Percentiles rank a stretch among this genome's conserved stretches.
Evolutionary conservation across 2,797 vertebrate species (phyloP).

Genomic region (Paedocypris micromegethes): DNA sequence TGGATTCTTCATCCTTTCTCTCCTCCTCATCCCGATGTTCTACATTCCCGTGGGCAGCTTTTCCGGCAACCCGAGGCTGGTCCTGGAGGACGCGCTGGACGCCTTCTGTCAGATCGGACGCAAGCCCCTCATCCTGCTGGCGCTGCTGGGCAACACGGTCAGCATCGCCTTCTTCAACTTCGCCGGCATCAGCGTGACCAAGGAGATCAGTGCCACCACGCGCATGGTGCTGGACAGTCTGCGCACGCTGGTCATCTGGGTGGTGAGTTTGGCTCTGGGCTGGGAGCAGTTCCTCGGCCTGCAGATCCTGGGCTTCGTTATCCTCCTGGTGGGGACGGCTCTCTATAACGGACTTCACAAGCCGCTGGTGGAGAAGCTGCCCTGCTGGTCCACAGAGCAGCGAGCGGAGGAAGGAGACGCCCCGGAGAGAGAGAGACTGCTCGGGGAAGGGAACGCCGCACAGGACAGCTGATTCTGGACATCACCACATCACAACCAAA

Average conservation of each 20-base stretch:
- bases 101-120: slow-evolving; percentile 88
- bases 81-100: slow-evolving; percentile 81
- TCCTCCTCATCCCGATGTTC: slow-evolving; percentile 88
- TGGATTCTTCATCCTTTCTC: slow-evolving; percentile 79
- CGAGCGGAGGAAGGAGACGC: slow-evolving; percentile 43
- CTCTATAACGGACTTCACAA: slow-evolving; percentile 87
- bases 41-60: slow-evolving; percentile 78
- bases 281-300: slow-evolving; percentile 86
- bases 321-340: slow-evolving; percentile 75
- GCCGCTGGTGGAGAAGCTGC: slow-evolving; percentile 69
- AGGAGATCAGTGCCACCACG: slow-evolving; percentile 92
- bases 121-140: slow-evolving; percentile 77
- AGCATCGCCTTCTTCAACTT: slow-evolving; percentile 98
- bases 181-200: slow-evolving; percentile 91
- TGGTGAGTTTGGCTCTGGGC: slow-evolving; percentile 76
- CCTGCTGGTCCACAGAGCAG: slow-evolving; percentile 41
- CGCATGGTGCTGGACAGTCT: slow-evolving; percentile 96
- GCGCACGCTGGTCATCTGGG: slow-evolving; percentile 87
- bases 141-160: slow-evolving; percentile 82
- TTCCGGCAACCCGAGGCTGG: slow-evolving; percentile 67
- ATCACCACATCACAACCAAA: too few relatives aligned
- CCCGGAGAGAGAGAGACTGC: slow-evolving; percentile 62
- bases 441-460: slow-evolving; percentile 41
- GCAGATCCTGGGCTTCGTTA: slow-evolving; percentile 83
- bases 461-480: slow-evolving; percentile 46